Base-by-base conservation (phyloP, 53 echinoderm and acorn worm genomes). In the Mesocentrotus franciscanus region DNA sequence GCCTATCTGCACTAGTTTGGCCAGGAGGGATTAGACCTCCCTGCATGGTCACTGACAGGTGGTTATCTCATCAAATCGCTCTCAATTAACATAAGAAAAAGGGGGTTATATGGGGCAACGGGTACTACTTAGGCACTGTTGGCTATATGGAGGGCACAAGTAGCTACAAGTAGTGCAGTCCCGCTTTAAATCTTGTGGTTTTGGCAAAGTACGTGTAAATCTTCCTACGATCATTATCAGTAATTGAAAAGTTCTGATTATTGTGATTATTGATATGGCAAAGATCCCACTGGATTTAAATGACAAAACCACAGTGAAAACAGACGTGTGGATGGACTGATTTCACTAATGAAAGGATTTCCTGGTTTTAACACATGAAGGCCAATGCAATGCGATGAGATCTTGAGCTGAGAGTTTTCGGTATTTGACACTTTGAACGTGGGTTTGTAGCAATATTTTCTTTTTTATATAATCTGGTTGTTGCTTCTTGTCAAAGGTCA, bases 191-290 rank as follows among this genome's bases (percentile, higher is more conserved):
- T 87, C 57, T 57, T 9, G 27, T 29, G 58, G 15, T 87, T 58
- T 87, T 87, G 87, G 87, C 87, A 87, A n/a, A 87, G n/a, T 12
- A 4, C 8, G 14, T 3, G 3, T 87, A 27, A 56, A 87, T 58
- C 87, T 14, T 10, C 87, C 87, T 7, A 87, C 87, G 87, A 58
- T 87, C 58, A 49, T 58, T 87, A 58, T 87, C 27, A 27, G 34
- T 10, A 27, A 58, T 4, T 49, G 49, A 36, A 36, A 84, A 42
- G 56, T 58, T 87, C 12, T 18, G 8, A 42, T 84, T 84, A 39
- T 84, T 55, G 20, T 87, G n/a, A 87, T 87, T 87, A 58, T 56
- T 58, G 58, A 87, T 87, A 58, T 87, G 87, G 87, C 87, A 87
- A 87, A 87, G 58, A 87, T 56, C 87, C 87, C 58, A 87, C 11